Conservation (phyloP, 2,113 vertebrate species). For the Scalopus aquaticus region DNA sequence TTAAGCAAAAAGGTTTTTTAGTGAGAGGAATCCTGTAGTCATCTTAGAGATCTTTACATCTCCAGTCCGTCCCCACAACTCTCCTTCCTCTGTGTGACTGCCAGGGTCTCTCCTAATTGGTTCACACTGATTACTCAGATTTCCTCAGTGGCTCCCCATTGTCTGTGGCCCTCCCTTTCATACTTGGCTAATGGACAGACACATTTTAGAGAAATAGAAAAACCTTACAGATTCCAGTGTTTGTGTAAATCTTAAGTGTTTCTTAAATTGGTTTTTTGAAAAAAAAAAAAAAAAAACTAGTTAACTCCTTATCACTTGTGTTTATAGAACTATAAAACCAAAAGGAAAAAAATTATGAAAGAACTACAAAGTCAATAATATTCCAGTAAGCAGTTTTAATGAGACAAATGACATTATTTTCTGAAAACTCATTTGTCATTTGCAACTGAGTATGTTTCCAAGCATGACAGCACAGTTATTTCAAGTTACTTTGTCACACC, state of each 20-base stretch:
- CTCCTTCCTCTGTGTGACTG: not conserved
- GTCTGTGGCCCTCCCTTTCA: not conserved
- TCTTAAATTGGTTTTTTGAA: not conserved
- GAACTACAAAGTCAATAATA: not conserved
- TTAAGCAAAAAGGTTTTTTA: conserved; percentile 15
- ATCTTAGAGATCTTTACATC: not conserved
- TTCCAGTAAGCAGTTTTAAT: not conserved
- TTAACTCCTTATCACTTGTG: not conserved
- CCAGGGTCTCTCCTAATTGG: not conserved
- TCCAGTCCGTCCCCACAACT: not conserved
- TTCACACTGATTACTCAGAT: not conserved
- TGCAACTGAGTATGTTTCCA: not conserved
- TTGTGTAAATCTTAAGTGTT: not conserved
- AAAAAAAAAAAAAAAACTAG: not conserved
- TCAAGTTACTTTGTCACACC: not conserved
- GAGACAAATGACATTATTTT: not conserved
- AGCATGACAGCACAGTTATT: not conserved
- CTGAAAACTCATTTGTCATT: not conserved
- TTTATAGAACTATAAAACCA: not conserved
- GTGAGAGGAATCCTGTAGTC: not conserved
- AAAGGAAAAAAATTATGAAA: not conserved
- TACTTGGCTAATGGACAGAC: not conserved
- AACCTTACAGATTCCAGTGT: not conserved
- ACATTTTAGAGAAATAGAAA: conserved; percentile 46
- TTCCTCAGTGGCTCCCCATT: not conserved